These are phyloP conservation scores for Amblyteles armatorius DNA, from an alignment of 2,888 invertebrate species.

Conservation along the genomic window DNA sequence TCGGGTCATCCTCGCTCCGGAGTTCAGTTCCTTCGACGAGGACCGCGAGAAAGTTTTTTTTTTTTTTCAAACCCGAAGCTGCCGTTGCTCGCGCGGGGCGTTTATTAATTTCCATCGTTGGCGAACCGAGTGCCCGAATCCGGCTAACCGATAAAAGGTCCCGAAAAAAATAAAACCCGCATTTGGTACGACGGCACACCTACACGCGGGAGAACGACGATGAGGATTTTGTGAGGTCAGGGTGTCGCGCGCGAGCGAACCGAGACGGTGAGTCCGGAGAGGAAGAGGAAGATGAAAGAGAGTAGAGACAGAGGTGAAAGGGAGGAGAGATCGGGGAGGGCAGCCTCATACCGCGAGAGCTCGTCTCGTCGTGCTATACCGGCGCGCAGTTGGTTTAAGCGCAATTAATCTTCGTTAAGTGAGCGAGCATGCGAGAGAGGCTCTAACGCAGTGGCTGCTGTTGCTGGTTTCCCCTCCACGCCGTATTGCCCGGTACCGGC, in stretches of 20 bases:
- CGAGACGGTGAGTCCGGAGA: constrained; percentile 1
- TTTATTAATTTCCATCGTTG: constrained; percentile 68
- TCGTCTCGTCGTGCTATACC: constrained; percentile 62
- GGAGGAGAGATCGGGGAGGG: constrained; percentile 52
- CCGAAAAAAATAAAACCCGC: constrained; percentile 16
- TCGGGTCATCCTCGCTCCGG: constrained; percentile 59
- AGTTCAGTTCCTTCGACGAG: constrained; percentile 39
- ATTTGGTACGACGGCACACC: not conserved
- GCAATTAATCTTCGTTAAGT: constrained; percentile 84
- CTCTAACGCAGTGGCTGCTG: constrained; percentile 59
- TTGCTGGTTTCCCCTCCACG: constrained; percentile 54
- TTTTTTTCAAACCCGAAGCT: constrained; percentile 35
- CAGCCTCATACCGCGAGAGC: constrained; percentile 59
- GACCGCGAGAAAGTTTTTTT: constrained; percentile 21
- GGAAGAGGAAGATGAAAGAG: constrained; percentile 42
- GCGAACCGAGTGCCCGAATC: constrained; percentile 31
- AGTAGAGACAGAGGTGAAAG: constrained; percentile 31
- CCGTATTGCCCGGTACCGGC: constrained; percentile 11
- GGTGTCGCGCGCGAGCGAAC: constrained; percentile 76
- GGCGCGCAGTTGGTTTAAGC: constrained; percentile 81
- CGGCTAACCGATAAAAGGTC: constrained; percentile 48
- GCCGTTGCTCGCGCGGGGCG: constrained; percentile 45
- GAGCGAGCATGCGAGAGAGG: constrained; percentile 78
- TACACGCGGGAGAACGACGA: constrained; percentile 9
- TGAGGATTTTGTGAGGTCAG: constrained; percentile 75